Evolutionary conservation across 2,797 vertebrate genomes (phyloP), one percentile per base, ranked within the genome.

Genomic region (Octomys mimax): DNA sequence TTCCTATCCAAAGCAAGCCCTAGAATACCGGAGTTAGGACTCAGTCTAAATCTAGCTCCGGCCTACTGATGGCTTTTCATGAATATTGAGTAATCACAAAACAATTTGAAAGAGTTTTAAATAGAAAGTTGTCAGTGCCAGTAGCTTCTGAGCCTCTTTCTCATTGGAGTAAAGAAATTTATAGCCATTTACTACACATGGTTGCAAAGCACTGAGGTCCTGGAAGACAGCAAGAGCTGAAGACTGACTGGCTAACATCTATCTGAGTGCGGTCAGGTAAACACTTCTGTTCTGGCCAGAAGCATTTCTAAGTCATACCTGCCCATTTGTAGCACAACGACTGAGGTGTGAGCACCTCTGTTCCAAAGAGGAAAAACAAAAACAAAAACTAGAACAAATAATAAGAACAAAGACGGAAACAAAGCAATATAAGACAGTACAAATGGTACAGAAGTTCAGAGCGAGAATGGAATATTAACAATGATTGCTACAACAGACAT

Each of bases 1-100:
- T 79, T 95, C 87, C 85, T 86, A 84, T 68, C 18, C 87, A 96
- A 95, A 96, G 10, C 22, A 54, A 95, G 91, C 49, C n/a, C 77
- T 93, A 95, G 52, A 12, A 11, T 54, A 54, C 13, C 16, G 52
- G 52, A 54, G 52, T 54, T 54, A 13, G 52, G 52, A 54, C 52
- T 54, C 52, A 54, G 52, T 13, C 52, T 54, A 54, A 54, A 13
- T 71, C 5, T 12, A 9, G 12, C 18, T 66, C 1, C 26, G 66
- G 21, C 31, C 31, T 24, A 57, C 16, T 33, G 31, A 57, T 54
- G 19, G 2, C 5, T 42, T 2, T 26, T 83, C 24, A 42, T 18
- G 52, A 39, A 62, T 75, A 61, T 8, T 24, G 19, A 54, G 31
- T 49, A 87, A 93, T 78, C 33, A 39, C 2, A 77, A 57, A 26